A percentile compares a stretch with the other conserved stretches of the same genome.
These are phyloP conservation scores for Drosophila rufa DNA, from an alignment of 1,140 invertebrate genomes.

Conservation along the genomic window DNA sequence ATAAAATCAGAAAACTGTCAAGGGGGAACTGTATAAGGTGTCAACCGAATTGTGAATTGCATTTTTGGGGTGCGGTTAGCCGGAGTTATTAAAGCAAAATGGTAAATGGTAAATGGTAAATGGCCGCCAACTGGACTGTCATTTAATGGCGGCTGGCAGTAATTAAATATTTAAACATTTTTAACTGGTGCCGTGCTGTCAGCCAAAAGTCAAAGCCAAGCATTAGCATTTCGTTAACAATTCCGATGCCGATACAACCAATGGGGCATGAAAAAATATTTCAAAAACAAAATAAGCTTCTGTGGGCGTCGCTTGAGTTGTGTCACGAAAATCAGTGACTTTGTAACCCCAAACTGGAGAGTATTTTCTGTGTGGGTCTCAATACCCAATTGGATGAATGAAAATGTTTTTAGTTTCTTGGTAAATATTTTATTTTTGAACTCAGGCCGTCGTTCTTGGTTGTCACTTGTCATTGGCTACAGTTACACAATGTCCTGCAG, in stretches of 20 bases:
- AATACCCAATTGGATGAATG: conserved; percentile 8
- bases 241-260: background rate
- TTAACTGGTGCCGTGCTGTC: conserved; percentile 35
- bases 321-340: conserved; percentile 17
- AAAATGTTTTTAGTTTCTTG: conserved; percentile 22
- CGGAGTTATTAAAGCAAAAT: conserved; percentile 59
- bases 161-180: conserved; percentile 77
- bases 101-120: conserved; percentile 30
- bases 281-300: conserved; percentile 12
- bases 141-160: conserved; percentile 61
- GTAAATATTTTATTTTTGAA: conserved; percentile 21
- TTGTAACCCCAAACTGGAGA: background rate
- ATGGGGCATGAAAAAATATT: conserved; percentile 42
- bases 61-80: conserved; percentile 57
- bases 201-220: conserved; percentile 54
- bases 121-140: conserved; percentile 44
- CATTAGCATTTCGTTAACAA: conserved; percentile 61
- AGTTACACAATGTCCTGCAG: conserved; percentile 31
- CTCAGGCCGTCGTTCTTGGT: conserved; percentile 15
- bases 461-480: conserved; percentile 44
- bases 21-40: conserved; percentile 41
- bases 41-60: conserved; percentile 60
- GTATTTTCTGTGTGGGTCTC: conserved; percentile 18
- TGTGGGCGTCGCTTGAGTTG: conserved; percentile 29
- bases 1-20: conserved; percentile 2